Percentiles rank a stretch among this genome's conserved stretches.
phyloP scores from a whole-genome alignment of 2,888 invertebrate species.

The Sclerodermus sp. region DNA sequence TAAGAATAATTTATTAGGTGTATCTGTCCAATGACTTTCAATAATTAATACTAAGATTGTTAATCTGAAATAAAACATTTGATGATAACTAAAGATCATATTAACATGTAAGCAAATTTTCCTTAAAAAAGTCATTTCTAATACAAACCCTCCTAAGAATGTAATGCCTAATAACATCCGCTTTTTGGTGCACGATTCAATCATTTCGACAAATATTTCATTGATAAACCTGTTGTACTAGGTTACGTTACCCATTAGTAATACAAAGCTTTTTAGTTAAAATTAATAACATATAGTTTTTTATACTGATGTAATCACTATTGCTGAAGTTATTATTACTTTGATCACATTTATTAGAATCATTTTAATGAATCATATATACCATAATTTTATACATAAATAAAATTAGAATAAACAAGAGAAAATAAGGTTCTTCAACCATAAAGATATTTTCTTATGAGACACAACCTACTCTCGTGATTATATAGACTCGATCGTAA shows the following conservation, averaged over 20 bases:
- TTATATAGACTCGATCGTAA: too few species aligned
- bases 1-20: constrained; percentile 67
- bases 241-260: not conserved
- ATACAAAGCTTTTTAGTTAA: not conserved
- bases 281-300: not conserved
- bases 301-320: too few species aligned
- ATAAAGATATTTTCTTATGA: too few species aligned
- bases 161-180: constrained; percentile 81
- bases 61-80: constrained; percentile 63
- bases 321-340: too few species aligned
- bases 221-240: not conserved
- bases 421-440: too few species aligned
- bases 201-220: constrained; percentile 61
- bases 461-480: too few species aligned
- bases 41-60: constrained; percentile 80
- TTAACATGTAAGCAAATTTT: constrained; percentile 5
- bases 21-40: constrained; percentile 75
- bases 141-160: constrained; percentile 74
- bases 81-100: constrained; percentile 4
- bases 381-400: too few species aligned
- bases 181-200: constrained; percentile 81
- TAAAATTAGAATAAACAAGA: too few species aligned
- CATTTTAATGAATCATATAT: too few species aligned
- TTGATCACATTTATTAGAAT: too few species aligned
- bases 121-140: not conserved